Evolutionary conservation across 2,888 invertebrate genomes (phyloP).

Genomic region (Harmothoe impar): DNA sequence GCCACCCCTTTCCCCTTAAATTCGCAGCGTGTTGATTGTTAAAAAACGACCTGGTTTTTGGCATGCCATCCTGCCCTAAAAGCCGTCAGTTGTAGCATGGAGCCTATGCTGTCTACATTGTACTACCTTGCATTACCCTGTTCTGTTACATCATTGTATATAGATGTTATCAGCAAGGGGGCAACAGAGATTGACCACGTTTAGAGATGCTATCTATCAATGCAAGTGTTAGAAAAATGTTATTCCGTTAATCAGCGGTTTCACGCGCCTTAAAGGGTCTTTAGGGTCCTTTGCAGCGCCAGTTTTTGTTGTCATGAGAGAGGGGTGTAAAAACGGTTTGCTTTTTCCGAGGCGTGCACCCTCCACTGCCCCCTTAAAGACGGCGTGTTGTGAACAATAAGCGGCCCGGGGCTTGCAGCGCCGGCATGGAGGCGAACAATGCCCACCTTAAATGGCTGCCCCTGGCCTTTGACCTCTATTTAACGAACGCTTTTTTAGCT

Average conservation of each 20-base stretch:
- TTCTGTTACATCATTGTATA: too few species aligned
- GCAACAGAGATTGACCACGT: neutral
- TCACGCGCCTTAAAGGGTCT: constrained; percentile 42
- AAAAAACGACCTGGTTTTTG: too few species aligned
- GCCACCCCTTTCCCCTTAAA: too few species aligned
- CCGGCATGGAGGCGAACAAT: constrained; percentile 29
- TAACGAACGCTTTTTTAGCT: constrained; percentile 19
- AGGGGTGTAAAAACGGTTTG: constrained; percentile 24
- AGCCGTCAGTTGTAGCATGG: too few species aligned
- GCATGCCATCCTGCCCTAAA: too few species aligned
- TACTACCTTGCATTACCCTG: too few species aligned
- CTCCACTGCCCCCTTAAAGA: constrained; percentile 28
- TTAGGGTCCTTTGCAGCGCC: constrained; percentile 35
- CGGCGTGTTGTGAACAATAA: constrained; percentile 31
- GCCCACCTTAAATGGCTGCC: constrained; percentile 19
- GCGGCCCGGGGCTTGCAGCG: neutral
- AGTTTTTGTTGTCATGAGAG: constrained; percentile 39
- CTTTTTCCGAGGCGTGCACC: constrained; percentile 31
- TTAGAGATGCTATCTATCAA: neutral
- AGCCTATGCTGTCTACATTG: too few species aligned
- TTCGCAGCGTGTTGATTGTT: too few species aligned
- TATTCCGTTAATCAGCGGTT: constrained; percentile 35
- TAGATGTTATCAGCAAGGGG: neutral
- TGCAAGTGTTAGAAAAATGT: constrained; percentile 25
- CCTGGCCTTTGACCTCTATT: constrained; percentile 36